Conservation (phyloP, 2,888 invertebrate genomes). For the Leucozona laternaria region DNA sequence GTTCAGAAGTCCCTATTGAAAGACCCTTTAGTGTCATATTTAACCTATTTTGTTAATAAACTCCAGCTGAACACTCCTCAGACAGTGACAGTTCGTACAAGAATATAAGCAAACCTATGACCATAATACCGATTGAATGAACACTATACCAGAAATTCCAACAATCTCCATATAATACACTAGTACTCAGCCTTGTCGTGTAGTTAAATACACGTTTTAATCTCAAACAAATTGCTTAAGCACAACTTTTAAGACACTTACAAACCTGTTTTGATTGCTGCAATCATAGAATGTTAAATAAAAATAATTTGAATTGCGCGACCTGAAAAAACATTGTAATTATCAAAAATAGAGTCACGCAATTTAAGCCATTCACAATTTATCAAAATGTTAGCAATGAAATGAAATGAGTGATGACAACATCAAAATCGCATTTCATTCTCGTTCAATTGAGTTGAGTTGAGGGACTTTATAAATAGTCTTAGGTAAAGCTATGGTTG, state of each 20-base stretch:
- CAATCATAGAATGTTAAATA: constrained; percentile 9
- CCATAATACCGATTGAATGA: too few species aligned
- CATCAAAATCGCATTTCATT: constrained; percentile 4
- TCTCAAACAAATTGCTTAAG: neutral
- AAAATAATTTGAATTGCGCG: constrained; percentile 4
- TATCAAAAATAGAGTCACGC: constrained; percentile 21
- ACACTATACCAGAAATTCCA: neutral
- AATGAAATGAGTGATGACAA: constrained; percentile 22
- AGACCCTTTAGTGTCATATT: too few species aligned
- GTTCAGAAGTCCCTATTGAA: too few species aligned
- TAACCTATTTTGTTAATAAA: too few species aligned
- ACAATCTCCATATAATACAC: neutral
- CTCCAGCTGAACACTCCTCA: too few species aligned
- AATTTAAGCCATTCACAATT: constrained; percentile 30
- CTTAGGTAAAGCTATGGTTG: neutral
- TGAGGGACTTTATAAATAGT: constrained; percentile 8
- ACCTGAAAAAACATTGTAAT: constrained; percentile 13
- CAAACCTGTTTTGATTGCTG: constrained; percentile 12
- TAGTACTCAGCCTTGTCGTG: neutral
- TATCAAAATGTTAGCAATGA: constrained; percentile 27
- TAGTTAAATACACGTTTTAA: neutral
- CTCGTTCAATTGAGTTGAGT: neutral
- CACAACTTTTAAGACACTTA: constrained; percentile 20
- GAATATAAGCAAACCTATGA: too few species aligned
- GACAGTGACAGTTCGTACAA: too few species aligned